phyloP scores from a whole-genome alignment of 2,113 vertebrate species.

The Pluvialis apricaria region DNA sequence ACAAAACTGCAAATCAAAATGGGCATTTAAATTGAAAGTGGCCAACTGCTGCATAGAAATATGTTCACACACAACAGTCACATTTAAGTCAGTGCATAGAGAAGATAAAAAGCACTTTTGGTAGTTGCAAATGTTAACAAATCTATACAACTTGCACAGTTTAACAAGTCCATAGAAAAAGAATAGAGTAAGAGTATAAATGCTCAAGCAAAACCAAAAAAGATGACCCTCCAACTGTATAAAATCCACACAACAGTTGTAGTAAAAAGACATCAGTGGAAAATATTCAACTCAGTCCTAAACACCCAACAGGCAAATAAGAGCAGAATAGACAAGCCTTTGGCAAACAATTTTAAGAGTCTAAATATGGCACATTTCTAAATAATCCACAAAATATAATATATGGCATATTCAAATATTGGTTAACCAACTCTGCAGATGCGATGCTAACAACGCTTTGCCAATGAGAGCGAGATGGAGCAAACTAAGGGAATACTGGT shows the following conservation, averaged over 20 bases:
- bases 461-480: constrained; percentile 53
- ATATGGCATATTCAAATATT: constrained; percentile 69
- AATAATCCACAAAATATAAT: constrained; percentile 73
- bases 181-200: constrained; percentile 29
- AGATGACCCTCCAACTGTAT: constrained; percentile 51
- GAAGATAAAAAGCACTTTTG: constrained; percentile 95
- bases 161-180: constrained; percentile 55
- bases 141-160: constrained; percentile 77
- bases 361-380: constrained; percentile 63
- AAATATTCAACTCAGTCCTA: constrained; percentile 54
- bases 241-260: constrained; percentile 58
- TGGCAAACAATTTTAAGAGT: constrained; percentile 68
- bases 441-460: constrained; percentile 44
- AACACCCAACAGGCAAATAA: constrained; percentile 63
- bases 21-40: constrained; percentile 64
- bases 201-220: constrained; percentile 28
- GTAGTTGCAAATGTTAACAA: constrained; percentile 85
- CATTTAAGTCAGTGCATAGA: constrained; percentile 92
- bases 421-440: constrained; percentile 62
- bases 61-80: constrained; percentile 88
- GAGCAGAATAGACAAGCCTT: constrained; percentile 63
- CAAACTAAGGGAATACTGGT: constrained; percentile 68
- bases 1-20: constrained; percentile 61
- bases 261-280: constrained; percentile 64
- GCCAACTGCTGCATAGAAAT: constrained; percentile 84